phyloP scores from a whole-genome alignment of 2,888 invertebrate genomes.

The Sesia apiformis region DNA sequence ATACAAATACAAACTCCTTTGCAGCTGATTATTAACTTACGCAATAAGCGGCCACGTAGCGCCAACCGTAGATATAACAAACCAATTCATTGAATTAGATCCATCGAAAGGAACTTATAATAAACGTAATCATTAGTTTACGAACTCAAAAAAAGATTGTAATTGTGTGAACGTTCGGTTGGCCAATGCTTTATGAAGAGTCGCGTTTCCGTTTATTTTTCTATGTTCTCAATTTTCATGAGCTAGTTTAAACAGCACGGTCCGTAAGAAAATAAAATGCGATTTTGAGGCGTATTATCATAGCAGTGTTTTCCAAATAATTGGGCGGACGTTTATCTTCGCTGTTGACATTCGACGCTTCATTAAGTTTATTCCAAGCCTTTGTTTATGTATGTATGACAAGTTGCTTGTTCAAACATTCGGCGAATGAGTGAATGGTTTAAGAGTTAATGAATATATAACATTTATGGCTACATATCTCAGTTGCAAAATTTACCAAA shows the following conservation, averaged over 20 bases:
- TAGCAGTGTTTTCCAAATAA: conserved; percentile 40
- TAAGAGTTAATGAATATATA: conserved; percentile 1
- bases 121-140: no score
- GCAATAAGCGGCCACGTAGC: no score
- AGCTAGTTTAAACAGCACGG: conserved; percentile 8
- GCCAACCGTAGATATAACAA: no score
- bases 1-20: no score
- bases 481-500: no score
- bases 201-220: not conserved
- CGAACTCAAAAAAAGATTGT: no score
- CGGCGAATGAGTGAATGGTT: conserved; percentile 8
- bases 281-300: conserved; percentile 26
- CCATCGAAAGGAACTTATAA: no score
- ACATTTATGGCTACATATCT: no score
- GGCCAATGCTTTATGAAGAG: no score
- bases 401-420: conserved; percentile 18
- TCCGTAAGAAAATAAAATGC: conserved; percentile 25
- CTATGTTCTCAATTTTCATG: not conserved
- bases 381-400: conserved; percentile 33
- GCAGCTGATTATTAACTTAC: no score
- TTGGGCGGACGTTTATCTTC: conserved; percentile 25
- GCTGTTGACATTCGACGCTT: conserved; percentile 44
- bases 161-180: no score
- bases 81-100: no score
- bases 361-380: conserved; percentile 47